Base-by-base conservation (phyloP, 2,797 vertebrate species). In the Sebastolobus alascanus region DNA sequence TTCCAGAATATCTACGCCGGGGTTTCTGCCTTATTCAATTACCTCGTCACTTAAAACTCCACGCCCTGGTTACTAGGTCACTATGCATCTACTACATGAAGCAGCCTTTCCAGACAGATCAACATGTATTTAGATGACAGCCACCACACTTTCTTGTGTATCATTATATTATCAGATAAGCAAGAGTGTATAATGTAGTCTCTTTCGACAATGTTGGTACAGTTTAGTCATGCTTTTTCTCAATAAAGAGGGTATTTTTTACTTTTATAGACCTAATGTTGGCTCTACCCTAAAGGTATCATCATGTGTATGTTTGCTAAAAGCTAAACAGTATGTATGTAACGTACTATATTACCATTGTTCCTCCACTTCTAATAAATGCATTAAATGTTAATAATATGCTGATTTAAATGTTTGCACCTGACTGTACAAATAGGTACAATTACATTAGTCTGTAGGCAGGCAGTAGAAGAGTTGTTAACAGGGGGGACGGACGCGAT, bases 21-120 rank as follows among this genome's bases (percentile, higher is more conserved):
- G 56, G 54, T 60, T 69, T 20, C 58, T 66, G 67, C 67, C 83
- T 85, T 70, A 82, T 75, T 84, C 16, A 82, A 73, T 85, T 54
- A 77, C 68, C 6, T 66, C 73, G 76, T 85, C 77, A 79, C 20
- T 87, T 68, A 82, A 80, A 82, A 73, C 73, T 70, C 46, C 33
- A 20, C 60, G 40, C 35, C 58, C 68, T 60, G 52, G 40, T 77
- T 66, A 67, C 59, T 35, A 59, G 52, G 40, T 77, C 69, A 67
- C 59, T 35, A 59, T 76, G 65, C 75, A 60, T 60, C 73, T 52
- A 74, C 27, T 70, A 72, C 80, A 75, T 37, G 40, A 85, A 68
- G 35, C 40, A 68, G 9, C 33, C 31, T 72, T 55, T 79, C 66
- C 29, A 40, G 16, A 56, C 22, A 25, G 71, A 73, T 67, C 16